Evolutionary conservation across 1,140 invertebrate species (phyloP).

Genomic region (Orius insidiosus): DNA sequence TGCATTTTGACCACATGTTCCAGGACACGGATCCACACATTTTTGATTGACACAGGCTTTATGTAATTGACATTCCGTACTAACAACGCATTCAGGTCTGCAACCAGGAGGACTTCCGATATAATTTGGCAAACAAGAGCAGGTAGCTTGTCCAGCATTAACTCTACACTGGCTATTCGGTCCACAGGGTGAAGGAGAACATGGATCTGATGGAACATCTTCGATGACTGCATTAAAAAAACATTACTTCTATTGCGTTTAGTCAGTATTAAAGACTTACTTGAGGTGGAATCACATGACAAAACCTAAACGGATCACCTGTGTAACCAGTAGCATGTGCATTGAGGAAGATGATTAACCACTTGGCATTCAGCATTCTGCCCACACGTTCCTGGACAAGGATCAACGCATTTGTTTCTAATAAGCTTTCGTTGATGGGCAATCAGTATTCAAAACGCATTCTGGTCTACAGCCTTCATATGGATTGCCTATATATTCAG

Average conservation of each 20-base stretch:
- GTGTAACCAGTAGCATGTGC: constrained; percentile 32
- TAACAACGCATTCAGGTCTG: constrained; percentile 43
- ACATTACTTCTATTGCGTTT: background rate
- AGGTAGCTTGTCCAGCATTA: constrained; percentile 34
- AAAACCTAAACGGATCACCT: constrained; percentile 30
- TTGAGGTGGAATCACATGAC: constrained; percentile 29
- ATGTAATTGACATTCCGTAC: constrained; percentile 40
- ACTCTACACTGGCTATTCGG: constrained; percentile 39
- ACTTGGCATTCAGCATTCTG: constrained; percentile 35
- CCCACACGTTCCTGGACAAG: constrained; percentile 39
- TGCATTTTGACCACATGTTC: constrained; percentile 46
- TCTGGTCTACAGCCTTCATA: constrained; percentile 45
- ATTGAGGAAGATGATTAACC: constrained; percentile 35
- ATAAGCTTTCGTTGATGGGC: constrained; percentile 43
- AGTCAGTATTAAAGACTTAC: constrained; percentile 31
- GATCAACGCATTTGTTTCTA: constrained; percentile 46
- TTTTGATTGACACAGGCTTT: constrained; percentile 46
- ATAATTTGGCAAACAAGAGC: constrained; percentile 37
- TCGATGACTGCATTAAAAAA: background rate
- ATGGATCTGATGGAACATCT: constrained; percentile 29
- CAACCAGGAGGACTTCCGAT: constrained; percentile 40
- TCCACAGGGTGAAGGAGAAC: constrained; percentile 43
- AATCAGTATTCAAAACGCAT: constrained; percentile 49
- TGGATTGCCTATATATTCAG: constrained; percentile 34
- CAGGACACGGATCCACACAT: constrained; percentile 49